phyloP scores from a whole-genome alignment of 2,888 invertebrate species.

The Mythimna albipuncta region DNA sequence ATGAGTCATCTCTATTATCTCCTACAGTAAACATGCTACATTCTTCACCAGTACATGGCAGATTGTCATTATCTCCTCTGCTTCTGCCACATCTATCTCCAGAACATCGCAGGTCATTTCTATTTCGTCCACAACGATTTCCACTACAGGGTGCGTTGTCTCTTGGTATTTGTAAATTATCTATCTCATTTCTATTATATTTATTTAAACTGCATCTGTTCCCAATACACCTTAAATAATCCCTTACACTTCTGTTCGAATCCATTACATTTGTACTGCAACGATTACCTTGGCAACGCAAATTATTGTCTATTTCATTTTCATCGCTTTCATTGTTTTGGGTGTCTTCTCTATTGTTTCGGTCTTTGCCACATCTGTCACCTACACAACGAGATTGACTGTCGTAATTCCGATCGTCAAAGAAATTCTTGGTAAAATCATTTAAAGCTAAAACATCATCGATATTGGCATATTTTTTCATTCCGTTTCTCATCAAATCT shows the following conservation, averaged over 20 bases:
- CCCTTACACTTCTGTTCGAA: slow-evolving; percentile 16
- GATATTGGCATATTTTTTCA: slow-evolving; percentile 3
- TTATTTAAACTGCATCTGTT: slow-evolving; percentile 17
- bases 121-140: not conserved
- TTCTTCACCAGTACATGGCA: slow-evolving; percentile 14
- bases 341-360: not conserved
- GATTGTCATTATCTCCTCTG: not conserved
- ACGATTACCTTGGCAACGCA: slow-evolving; percentile 40
- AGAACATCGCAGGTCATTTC: not conserved
- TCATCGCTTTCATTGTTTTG: slow-evolving; percentile 21
- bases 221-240: slow-evolving; percentile 32
- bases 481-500: not conserved
- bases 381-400: slow-evolving; percentile 20
- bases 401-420: not conserved
- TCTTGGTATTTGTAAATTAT: not conserved
- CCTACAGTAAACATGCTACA: not conserved
- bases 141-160: slow-evolving; percentile 11
- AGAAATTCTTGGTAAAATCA: slow-evolving; percentile 8
- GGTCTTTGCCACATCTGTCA: slow-evolving; percentile 16
- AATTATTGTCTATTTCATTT: slow-evolving; percentile 20
- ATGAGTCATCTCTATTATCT: not conserved
- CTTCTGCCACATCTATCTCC: slow-evolving; percentile 19
- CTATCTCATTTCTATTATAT: not conserved
- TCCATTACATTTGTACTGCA: slow-evolving; percentile 20
- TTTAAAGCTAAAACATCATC: slow-evolving; percentile 12